These are phyloP conservation scores for Stichopus horrens DNA, from an alignment of 53 echinoderm and acorn worm genomes.

Conservation along the genomic window DNA sequence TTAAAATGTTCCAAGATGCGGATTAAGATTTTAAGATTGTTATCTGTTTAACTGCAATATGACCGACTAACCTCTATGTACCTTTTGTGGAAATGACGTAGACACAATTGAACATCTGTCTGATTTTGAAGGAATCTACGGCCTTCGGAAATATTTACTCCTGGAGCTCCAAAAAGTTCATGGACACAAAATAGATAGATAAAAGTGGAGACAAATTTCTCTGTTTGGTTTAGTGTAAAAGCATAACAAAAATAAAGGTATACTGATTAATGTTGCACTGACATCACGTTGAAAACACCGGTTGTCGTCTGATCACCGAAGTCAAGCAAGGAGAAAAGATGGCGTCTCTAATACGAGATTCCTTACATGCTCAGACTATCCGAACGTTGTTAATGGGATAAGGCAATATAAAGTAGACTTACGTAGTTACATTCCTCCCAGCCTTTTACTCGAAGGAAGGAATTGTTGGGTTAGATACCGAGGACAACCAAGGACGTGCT, in stretches of 20 bases:
- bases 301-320: neutral
- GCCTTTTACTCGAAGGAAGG: conserved; percentile 42
- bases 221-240: too few species aligned
- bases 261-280: too few species aligned
- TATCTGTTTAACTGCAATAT: too few species aligned
- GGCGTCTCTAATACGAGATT: neutral
- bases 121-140: too few species aligned
- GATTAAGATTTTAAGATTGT: neutral
- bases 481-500: conserved; percentile 33
- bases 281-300: neutral
- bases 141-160: too few species aligned
- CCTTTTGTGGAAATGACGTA: too few species aligned
- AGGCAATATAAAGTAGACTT: conserved; percentile 47
- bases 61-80: too few species aligned
- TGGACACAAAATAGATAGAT: too few species aligned
- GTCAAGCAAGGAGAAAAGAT: neutral
- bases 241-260: too few species aligned
- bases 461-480: conserved; percentile 52
- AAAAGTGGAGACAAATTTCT: too few species aligned
- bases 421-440: conserved; percentile 16
- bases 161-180: too few species aligned
- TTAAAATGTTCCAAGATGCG: neutral
- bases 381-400: conserved; percentile 45
- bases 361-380: conserved; percentile 23
- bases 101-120: too few species aligned